Evolutionary conservation across 2,797 vertebrate species (phyloP), one percentile per base, ranked within the genome.

Genomic region (Megalops cyprinoides): DNA sequence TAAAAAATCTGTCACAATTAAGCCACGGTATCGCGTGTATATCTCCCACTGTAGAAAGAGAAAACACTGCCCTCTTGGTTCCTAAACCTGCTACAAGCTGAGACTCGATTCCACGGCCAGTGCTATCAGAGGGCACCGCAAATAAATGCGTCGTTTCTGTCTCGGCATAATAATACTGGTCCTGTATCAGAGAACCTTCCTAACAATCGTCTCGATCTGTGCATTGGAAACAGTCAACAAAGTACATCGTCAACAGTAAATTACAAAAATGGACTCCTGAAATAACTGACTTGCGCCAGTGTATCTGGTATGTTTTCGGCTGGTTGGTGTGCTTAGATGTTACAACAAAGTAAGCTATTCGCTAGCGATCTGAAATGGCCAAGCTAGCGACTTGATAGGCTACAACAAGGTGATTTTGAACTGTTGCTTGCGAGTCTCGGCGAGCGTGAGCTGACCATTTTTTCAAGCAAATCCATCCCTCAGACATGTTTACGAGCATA

Each of bases 61-160:
- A 89, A 87, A 90, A 89, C 83, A 90, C 90, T 89, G 90, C 89
- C 88, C 89, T 92, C 89, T 90, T 88, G 87, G 84, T 91, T 88
- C 74, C 80, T 85, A 80, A 89, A 80, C 81, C 85, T 83, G 88
- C 85, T 86, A 89, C 65, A 39, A 65, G 15, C 77, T n/a, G n/a
- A 55, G 37, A 56, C 76, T 46, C 28, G 18, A 62, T 31, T 31
- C 77, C 39, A 56, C 75, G 14, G 14, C 31, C 12, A n/a, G 37
- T 37, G 1, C 0, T 15, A 60, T 1, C 37, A 56, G 12, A 46
- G 3, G 18, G 51, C 9, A 34, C 8, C 37, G 8, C 31, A 56
- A 39, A 76, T 56, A 74, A 76, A 53, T 9, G 1, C 67, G 15
- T 7, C 67, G 6, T 44, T 39, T 3, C 18, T n/a, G 67, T 23